phyloP scores from a whole-genome alignment of 1,140 invertebrate species.

The Brachionus rotundiformis region DNA sequence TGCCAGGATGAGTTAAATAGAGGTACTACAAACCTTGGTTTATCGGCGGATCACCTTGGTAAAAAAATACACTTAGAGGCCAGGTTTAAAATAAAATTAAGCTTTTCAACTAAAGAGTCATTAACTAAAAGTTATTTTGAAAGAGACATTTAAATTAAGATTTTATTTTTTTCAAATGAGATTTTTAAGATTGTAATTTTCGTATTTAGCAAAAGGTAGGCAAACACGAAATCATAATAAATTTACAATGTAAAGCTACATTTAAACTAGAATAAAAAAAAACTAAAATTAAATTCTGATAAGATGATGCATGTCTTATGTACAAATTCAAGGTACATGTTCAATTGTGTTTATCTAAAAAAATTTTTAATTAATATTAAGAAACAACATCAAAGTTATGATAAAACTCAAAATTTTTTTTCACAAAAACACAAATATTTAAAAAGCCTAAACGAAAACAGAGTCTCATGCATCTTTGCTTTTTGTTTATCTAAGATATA shows the following conservation, averaged over 20 bases:
- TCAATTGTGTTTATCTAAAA: conserved; percentile 16
- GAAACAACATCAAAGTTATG: not conserved
- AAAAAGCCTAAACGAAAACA: too few species aligned
- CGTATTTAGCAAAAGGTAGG: not conserved
- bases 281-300: not conserved
- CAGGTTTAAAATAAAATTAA: not conserved
- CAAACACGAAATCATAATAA: not conserved
- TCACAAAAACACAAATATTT: too few species aligned
- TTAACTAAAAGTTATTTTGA: too few species aligned
- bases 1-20: not conserved
- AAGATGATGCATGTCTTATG: not conserved
- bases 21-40: not conserved
- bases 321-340: not conserved
- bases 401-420: too few species aligned
- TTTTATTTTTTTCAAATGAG: not conserved
- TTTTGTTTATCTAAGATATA: too few species aligned
- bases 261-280: not conserved
- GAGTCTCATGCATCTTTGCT: too few species aligned
- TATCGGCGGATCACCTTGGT: not conserved
- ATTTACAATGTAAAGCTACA: conserved; percentile 6
- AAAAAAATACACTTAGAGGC: not conserved
- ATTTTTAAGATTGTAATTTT: not conserved
- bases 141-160: not conserved
- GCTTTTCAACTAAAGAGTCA: not conserved
- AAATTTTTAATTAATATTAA: conserved; percentile 3